Evolutionary conservation across 2,797 vertebrate species (phyloP), one percentile per base, ranked within the genome.

Genomic region (Sebastiscus albofasciatus): DNA sequence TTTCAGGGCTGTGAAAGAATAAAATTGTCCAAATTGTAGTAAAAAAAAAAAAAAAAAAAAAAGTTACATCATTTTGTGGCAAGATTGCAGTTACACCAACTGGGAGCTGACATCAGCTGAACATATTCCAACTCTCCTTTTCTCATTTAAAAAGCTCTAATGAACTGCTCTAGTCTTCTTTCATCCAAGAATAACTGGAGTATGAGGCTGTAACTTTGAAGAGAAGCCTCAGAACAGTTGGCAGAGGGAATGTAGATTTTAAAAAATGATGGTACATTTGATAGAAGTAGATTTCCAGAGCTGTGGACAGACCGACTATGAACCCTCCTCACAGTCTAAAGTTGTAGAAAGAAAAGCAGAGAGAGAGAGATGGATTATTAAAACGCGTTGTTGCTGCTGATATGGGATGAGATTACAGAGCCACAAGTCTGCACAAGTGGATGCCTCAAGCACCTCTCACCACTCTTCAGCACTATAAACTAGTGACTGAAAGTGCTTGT

Each of bases 31-130:
- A 81, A 77, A 90, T 73, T 82, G 33, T 80, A 58, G 68, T 79
- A 18, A 70, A 71, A 54, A 77, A 75, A 29, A 26, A 70, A 71
- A 54, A 77, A 75, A 29, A 26, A 72, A 49, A 52, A 62, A 56
- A 29, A 26, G 56, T 93, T 90, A 10, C 88, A 85, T 94, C 90
- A 93, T 72, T 78, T 76, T 83, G 69, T 67, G 59, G 79, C 66
- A 74, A 69, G 68, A 87, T 89, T 90, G 88, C 90, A 81, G 39
- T 26, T 68, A 73, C 82, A 82, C 68, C 83, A 66, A 61, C 72
- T 67, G 85, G 85, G 85, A 84, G 83, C 83, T 87, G 86, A 90
- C 84, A 90, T 88, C 83, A 91, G 86, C 81, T 85, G 69, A 87
- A 83, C 75, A 84, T 72, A 46, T 82, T 79, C 59, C 46, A 73